Evolutionary conservation across 2,888 invertebrate species (phyloP).

Genomic region (Ecdyonurus torrentis): DNA sequence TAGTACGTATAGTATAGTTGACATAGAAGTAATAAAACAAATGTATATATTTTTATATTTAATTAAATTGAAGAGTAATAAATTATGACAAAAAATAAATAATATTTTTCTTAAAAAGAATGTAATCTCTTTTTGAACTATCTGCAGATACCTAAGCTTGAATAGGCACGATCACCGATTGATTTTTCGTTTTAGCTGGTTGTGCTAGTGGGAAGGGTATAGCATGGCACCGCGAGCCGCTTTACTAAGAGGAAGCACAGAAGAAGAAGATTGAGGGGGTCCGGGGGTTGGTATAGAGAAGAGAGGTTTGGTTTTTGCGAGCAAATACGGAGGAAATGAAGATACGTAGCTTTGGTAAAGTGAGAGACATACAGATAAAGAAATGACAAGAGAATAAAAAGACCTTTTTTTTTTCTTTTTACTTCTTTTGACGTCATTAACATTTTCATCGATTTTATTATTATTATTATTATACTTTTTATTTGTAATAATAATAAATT

Average conservation of each 20-base stretch:
- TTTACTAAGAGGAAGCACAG: too few relatives aligned
- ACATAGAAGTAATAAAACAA: too few relatives aligned
- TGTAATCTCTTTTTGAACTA: too few relatives aligned
- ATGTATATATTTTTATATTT: too few relatives aligned
- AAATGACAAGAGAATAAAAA: background rate
- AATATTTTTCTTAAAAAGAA: too few relatives aligned
- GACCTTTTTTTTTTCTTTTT: background rate
- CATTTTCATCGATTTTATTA: background rate
- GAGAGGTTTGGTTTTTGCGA: too few relatives aligned
- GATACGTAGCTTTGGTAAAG: background rate
- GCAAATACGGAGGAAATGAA: background rate
- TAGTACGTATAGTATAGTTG: too few relatives aligned
- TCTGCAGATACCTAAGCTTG: too few relatives aligned
- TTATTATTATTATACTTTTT: background rate
- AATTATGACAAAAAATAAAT: too few relatives aligned
- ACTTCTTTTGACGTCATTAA: background rate
- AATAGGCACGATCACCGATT: background rate
- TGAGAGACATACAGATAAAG: background rate
- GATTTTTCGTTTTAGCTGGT: background rate
- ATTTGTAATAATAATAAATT: too few relatives aligned
- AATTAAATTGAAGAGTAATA: too few relatives aligned
- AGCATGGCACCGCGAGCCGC: background rate
- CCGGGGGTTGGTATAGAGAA: background rate
- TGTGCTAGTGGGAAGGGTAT: background rate
- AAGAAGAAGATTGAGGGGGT: too few relatives aligned